Evolutionary conservation across 1,140 invertebrate genomes (phyloP).

Genomic region (Ips typographus): DNA sequence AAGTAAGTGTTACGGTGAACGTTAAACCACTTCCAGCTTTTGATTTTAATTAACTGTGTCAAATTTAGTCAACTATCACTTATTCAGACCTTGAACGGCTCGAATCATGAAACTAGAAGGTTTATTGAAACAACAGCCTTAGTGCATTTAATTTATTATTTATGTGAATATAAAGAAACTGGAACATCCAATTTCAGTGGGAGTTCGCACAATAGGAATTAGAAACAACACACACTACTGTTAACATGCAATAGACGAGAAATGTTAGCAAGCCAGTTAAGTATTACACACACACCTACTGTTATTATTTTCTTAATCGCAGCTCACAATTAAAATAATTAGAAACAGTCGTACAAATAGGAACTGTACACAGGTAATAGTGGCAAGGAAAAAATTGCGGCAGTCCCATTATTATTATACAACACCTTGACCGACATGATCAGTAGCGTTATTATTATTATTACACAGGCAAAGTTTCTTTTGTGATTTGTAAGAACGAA

Average conservation of each 20-base stretch:
- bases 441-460: neutral
- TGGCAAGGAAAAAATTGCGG: neutral
- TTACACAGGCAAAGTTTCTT: neutral
- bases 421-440: conserved; percentile 20
- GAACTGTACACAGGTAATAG: conserved; percentile 1
- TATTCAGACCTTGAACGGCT: conserved; percentile 6
- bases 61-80: conserved; percentile 16
- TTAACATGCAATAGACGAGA: too few species aligned
- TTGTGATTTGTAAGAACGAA: too few species aligned
- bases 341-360: neutral
- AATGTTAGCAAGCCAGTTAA: too few species aligned
- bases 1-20: conserved; percentile 24
- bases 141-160: too few species aligned
- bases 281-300: conserved; percentile 10
- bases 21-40: conserved; percentile 6
- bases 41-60: conserved; percentile 14
- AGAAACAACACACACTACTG: too few species aligned
- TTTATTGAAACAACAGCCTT: too few species aligned
- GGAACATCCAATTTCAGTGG: too few species aligned
- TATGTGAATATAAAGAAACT: too few species aligned
- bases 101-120: too few species aligned
- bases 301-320: conserved; percentile 16
- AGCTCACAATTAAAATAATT: conserved; percentile 16
- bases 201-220: too few species aligned
- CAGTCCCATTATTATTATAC: too few species aligned